Base-by-base conservation (phyloP, 2,888 invertebrate species). In the Creontiades dilutus region DNA sequence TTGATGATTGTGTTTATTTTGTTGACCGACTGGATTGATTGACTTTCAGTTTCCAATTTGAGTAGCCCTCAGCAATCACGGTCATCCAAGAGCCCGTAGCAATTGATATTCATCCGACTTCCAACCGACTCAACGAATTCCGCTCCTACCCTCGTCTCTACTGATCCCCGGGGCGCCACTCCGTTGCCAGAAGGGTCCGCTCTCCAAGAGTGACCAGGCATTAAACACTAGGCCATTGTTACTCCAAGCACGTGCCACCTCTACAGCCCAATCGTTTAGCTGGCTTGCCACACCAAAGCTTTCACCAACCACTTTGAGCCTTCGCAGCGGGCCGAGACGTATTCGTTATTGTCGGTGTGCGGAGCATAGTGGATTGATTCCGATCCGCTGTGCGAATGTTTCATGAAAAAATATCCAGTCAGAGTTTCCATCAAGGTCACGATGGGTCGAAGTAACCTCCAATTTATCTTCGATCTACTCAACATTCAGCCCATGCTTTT, bases 191-290 rank as follows among this genome's bases (percentile, higher is more conserved):
- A 19, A 46, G 47, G 75, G 23, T 28, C 75, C 16, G 78, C 47
- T 28, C 78, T 47, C 46, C 19, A 37, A 75, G 68, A 86, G 86
- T 86, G 86, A 86, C 86, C 86, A 75, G 86, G 86, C 86, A 86
- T 86, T 86, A 86, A 86, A 86, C 86, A 68, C 86, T 19, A 23
- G 68, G 13, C 19, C 76, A 86, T 86, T 86, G 86, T 86, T 47
- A 75, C 86, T 75, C 86, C n/a, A 75, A 47, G 86, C 86, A 86
- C 86, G 86, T 68, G 37, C 86, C n/a, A 37, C 48, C 86, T 86
- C 86, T 75, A 86, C 86, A 75, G 86, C 86, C 75, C 86, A 75
- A 75, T 86, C 86, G 86, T 86, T 86, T 86, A 86, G 86, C 75
- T 47, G 1, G 46, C 37, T 28, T 28, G 48, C 55, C 52, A 14